Evolutionary conservation across 1,140 invertebrate species (phyloP).

Genomic region (Drosophila santomea): DNA sequence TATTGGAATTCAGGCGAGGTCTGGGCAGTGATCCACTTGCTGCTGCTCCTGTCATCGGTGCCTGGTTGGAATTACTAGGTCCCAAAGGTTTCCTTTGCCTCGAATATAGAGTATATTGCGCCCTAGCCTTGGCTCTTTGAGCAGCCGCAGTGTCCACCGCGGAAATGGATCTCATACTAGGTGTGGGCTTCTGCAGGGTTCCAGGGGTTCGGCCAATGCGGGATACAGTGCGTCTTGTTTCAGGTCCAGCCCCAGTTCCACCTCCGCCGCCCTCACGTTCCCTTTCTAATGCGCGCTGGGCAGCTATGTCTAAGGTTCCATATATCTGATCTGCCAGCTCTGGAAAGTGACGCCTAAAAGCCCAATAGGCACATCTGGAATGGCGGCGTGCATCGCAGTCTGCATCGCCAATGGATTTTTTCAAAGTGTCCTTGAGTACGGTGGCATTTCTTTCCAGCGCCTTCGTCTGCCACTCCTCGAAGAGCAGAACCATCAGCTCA

Average conservation of each 20-base stretch:
- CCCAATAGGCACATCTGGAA: conserved; percentile 94
- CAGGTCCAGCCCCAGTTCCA: conserved; percentile 25
- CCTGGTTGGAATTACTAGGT: conserved; percentile 84
- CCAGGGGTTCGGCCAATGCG: conserved; percentile 68
- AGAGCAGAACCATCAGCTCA: conserved; percentile 93
- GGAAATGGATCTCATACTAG: conserved; percentile 92
- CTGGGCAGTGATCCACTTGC: conserved; percentile 85
- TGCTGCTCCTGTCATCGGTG: conserved; percentile 86
- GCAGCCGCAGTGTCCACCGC: conserved; percentile 96
- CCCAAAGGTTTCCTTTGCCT: conserved; percentile 87
- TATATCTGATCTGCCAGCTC: conserved; percentile 94
- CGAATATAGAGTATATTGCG: conserved; percentile 91
- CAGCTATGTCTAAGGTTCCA: conserved; percentile 92
- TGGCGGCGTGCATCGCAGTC: conserved; percentile 93
- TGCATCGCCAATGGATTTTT: conserved; percentile 95
- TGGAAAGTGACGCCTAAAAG: conserved; percentile 95
- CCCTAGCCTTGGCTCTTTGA: conserved; percentile 92
- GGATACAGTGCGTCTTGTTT: conserved; percentile 58
- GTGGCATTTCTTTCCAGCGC: conserved; percentile 93
- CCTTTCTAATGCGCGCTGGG: conserved; percentile 92
- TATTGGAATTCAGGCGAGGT: conserved; percentile 58
- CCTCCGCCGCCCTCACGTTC: conserved; percentile 84
- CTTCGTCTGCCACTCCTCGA: conserved; percentile 93
- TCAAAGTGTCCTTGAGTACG: conserved; percentile 93
- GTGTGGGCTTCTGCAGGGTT: conserved; percentile 69